Percentiles rank a stretch among this genome's conserved stretches.
Conservation (phyloP, 1,140 invertebrate species). For the Zaprionus gabonicus region DNA sequence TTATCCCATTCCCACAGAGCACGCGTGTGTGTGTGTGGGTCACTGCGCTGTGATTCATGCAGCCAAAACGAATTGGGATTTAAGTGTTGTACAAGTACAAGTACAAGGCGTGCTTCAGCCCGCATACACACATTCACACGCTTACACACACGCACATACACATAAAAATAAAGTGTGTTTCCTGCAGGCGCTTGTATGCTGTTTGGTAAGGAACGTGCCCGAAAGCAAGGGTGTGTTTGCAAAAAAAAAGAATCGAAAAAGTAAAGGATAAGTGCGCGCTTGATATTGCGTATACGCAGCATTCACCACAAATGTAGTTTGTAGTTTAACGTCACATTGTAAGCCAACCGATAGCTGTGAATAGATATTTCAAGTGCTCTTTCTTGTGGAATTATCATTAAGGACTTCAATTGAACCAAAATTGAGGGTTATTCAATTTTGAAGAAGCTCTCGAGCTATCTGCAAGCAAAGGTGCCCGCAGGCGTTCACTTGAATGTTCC, state of each 20-base stretch:
- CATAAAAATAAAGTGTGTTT: conserved; percentile 72
- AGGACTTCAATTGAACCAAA: background rate
- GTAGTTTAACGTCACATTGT: conserved; percentile 7
- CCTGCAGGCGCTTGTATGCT: conserved; percentile 46
- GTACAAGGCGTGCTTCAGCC: conserved; percentile 47
- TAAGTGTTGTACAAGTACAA: conserved; percentile 75
- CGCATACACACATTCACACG: background rate
- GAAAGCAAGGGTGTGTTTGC: conserved; percentile 41
- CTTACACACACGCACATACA: background rate
- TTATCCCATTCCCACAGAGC: background rate
- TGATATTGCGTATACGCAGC: conserved; percentile 70
- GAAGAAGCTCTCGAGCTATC: background rate
- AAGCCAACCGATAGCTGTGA: background rate
- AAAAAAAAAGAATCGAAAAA: conserved; percentile 16
- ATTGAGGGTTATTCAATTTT: background rate
- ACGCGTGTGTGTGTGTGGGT: conserved; percentile 34
- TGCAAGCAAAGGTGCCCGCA: background rate
- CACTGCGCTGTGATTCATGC: conserved; percentile 71
- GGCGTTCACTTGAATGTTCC: background rate
- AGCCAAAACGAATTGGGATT: conserved; percentile 79
- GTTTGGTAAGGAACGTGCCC: conserved; percentile 63
- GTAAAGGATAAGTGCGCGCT: conserved; percentile 30
- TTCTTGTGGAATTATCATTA: background rate
- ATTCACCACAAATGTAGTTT: conserved; percentile 16
- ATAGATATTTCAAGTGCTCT: background rate